Base-by-base conservation (phyloP, 2,797 vertebrate species). In the Enteromius argenteus region DNA sequence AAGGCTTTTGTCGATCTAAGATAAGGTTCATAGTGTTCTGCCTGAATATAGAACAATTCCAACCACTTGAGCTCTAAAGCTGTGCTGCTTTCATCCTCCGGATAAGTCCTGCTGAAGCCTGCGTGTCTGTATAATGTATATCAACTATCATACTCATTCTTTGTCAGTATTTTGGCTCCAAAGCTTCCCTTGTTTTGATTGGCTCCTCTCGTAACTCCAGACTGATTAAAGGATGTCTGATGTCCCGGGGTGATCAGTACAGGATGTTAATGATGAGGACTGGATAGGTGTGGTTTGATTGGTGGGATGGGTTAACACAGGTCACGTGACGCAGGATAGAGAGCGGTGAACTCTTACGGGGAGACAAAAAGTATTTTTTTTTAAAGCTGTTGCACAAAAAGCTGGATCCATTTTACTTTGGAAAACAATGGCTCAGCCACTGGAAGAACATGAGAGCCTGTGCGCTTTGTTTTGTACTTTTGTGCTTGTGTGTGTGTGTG, bases 181-280 rank as follows among this genome's bases (percentile, higher is more conserved):
- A 13, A 35, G 42, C 53, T 56, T 79, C 60, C 49, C 44, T 67
- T 75, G 64, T 81, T 82, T 66, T 73, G 53, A 85, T 73, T 78
- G 49, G 58, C 67, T 80, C 23, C 30, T 53, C 56, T 60, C 42
- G 66, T 62, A 42, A 23, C 5, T 42, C 19, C 39, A 81, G 37
- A 30, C 77, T 88, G 74, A 89, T 89, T 85, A 88, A 78, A 86
- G 88, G 75, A 84, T 74, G 58, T 44, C 23, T 72, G 73, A 46
- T 0, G 44, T 73, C 76, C 39, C 46, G 30, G 13, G 62, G 79
- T 44, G 69, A 79, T 73, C 69, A 73, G 79, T 42, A 27, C 73
- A 60, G 86, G 74, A 82, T 60, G 71, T 69, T 77, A 67, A 49
- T 58, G 37, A 67, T 62, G n/a, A 4, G 46, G 46, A 87, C 74